Percentiles rank a stretch among this genome's conserved stretches.
These are phyloP conservation scores for Lanistes nyassanus DNA, from an alignment of 1,140 invertebrate genomes.

Conservation along the genomic window DNA sequence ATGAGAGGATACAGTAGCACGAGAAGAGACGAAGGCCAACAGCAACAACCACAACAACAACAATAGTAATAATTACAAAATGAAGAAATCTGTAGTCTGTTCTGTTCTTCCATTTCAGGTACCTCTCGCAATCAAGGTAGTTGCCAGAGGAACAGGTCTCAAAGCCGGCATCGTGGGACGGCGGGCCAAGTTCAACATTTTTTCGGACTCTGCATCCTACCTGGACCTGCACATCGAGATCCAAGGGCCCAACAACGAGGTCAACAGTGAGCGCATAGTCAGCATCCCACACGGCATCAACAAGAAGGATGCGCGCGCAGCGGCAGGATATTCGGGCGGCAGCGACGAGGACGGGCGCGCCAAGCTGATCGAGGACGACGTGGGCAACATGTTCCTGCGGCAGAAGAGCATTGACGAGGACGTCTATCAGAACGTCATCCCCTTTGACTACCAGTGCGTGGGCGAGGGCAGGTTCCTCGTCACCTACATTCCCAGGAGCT, in stretches of 20 bases:
- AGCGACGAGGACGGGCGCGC: constrained; percentile 38
- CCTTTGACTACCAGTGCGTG: constrained; percentile 51
- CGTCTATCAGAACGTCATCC: constrained; percentile 37
- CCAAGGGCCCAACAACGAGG: constrained; percentile 51
- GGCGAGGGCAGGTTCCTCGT: constrained; percentile 52
- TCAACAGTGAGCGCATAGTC: constrained; percentile 52
- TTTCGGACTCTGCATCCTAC: constrained; percentile 43
- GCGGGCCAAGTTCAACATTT: constrained; percentile 56
- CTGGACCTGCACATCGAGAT: constrained; percentile 55
- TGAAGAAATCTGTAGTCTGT: no score
- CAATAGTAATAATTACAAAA: no score
- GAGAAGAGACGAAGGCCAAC: no score
- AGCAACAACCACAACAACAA: no score
- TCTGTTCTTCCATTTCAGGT: background rate
- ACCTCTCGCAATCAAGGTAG: constrained; percentile 28
- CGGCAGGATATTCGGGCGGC: constrained; percentile 20
- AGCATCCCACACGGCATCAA: constrained; percentile 10
- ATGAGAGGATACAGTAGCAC: no score
- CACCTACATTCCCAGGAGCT: constrained; percentile 51
- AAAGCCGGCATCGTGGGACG: constrained; percentile 52
- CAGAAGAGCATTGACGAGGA: constrained; percentile 48
- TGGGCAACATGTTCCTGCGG: constrained; percentile 54
- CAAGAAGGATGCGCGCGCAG: background rate
- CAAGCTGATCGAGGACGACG: constrained; percentile 29
- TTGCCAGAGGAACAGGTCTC: constrained; percentile 52